Evolutionary conservation across 1,140 invertebrate genomes (phyloP).

Genomic region (Pachyrhynchus sulphureomaculatus): DNA sequence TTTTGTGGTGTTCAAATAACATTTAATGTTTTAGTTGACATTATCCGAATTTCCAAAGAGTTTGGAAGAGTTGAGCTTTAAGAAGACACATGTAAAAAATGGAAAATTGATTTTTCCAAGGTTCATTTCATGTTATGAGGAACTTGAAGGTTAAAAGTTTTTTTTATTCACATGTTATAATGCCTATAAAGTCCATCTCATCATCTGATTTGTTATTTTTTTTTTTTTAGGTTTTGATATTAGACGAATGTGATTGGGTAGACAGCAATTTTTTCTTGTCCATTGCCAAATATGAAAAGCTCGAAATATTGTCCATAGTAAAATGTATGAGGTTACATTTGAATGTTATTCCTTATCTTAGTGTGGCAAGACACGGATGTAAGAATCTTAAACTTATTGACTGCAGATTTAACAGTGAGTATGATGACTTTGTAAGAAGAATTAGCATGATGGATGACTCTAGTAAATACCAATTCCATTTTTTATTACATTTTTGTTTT

Average conservation of each 20-base stretch:
- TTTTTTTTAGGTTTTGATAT: conserved; percentile 40
- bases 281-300: conserved; percentile 39
- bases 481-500: neutral
- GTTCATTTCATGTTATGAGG: conserved; percentile 24
- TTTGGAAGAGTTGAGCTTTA: conserved; percentile 41
- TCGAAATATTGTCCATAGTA: conserved; percentile 43
- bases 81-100: conserved; percentile 33
- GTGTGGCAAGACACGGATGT: conserved; percentile 40
- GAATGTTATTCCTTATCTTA: conserved; percentile 39
- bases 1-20: neutral
- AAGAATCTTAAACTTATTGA: conserved; percentile 42
- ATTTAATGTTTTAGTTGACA: conserved; percentile 3
- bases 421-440: neutral
- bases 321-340: conserved; percentile 40
- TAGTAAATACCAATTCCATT: neutral
- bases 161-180: neutral
- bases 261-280: conserved; percentile 40
- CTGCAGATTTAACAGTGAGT: conserved; percentile 36
- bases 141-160: conserved; percentile 39
- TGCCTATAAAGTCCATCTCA: neutral
- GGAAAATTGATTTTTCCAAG: conserved; percentile 36
- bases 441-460: neutral
- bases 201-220: neutral
- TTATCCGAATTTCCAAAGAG: conserved; percentile 33
- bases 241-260: conserved; percentile 42